These are phyloP conservation scores for Trichonephila clavipes DNA, from an alignment of 1,140 invertebrate species.

Conservation along the genomic window DNA sequence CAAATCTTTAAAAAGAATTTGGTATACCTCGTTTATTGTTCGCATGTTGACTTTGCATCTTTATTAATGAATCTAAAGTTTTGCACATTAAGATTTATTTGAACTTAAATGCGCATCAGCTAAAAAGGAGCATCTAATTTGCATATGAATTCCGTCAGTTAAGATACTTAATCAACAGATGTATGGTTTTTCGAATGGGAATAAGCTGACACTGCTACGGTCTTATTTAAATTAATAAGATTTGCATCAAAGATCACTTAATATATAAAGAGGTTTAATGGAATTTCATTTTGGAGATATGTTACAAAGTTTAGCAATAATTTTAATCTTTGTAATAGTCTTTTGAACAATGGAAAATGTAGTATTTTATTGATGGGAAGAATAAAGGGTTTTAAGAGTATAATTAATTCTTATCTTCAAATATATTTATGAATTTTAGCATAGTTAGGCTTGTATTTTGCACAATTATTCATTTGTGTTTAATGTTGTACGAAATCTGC, in stretches of 20 bases:
- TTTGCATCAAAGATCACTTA: not conserved
- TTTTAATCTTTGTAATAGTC: not conserved
- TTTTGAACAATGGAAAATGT: not conserved
- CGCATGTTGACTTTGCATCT: not conserved
- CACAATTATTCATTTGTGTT: too few relatives aligned
- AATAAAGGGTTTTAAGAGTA: too few relatives aligned
- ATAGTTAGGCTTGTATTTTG: too few relatives aligned
- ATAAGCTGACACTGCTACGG: not conserved
- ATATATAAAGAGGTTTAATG: not conserved
- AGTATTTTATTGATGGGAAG: too few relatives aligned
- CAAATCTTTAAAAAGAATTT: not conserved
- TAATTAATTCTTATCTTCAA: too few relatives aligned
- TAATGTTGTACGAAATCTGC: too few relatives aligned
- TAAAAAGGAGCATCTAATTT: not conserved
- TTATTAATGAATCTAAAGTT: slow-evolving; percentile 10
- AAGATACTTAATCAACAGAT: not conserved
- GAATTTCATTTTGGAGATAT: not conserved
- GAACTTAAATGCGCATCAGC: not conserved
- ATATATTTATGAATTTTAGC: too few relatives aligned
- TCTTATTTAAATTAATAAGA: not conserved
- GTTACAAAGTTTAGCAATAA: not conserved
- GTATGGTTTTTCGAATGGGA: not conserved
- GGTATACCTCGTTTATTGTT: not conserved
- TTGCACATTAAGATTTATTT: slow-evolving; percentile 5
- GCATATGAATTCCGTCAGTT: not conserved